Evolutionary conservation across 1,140 invertebrate species (phyloP), one percentile per base, ranked within the genome.

Genomic region (Leptestheria dahalacensis): DNA sequence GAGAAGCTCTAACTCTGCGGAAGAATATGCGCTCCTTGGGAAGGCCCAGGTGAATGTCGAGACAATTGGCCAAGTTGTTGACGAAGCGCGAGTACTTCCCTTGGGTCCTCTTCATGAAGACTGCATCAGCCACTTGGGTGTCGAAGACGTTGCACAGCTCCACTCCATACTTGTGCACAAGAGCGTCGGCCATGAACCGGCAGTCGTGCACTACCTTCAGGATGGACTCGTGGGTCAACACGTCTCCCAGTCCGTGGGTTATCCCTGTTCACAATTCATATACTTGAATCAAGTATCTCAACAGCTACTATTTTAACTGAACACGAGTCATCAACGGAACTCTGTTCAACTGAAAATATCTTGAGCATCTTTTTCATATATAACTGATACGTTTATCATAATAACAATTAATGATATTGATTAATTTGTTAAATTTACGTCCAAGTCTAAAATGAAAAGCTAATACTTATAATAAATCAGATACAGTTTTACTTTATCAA

Each of bases 141-240:
- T 61, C 60, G n/a, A 61, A 61, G 12, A 61, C 47, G 46, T 61
- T 61, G 10, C 24, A 20, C 9, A 61, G 26, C 33, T 48, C 28
- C 1, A 61, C 46, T n/a, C 46, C 26, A n/a, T 57, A 61, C 26
- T 61, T 57, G 21, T 61, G 60, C 12, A 53, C 15, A 15, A 61
- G 28, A 3, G 46, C 53, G 26, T 61, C 60, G 9, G 60, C 55
- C 26, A 57, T 24, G 25, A 58, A 61, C 10, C 60, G 41, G 21
- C 60, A 61, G 57, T 61, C 60, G 25, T 61, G 60, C 18, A 50
- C 20, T 9, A 62, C 57, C 55, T 64, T 64, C 0, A 61, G 4
- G 1, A 61, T 28, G n/a, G 25, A 47, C 2, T 48, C 41, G 21
- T 61, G 25, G 3, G 12, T 21, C 2, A 61, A 57, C 23, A 61